A percentile compares a stretch with the other conserved stretches of the same genome.
Evolutionary conservation across 2,113 vertebrate species (phyloP).

Genomic region (Embiotoca jacksoni): DNA sequence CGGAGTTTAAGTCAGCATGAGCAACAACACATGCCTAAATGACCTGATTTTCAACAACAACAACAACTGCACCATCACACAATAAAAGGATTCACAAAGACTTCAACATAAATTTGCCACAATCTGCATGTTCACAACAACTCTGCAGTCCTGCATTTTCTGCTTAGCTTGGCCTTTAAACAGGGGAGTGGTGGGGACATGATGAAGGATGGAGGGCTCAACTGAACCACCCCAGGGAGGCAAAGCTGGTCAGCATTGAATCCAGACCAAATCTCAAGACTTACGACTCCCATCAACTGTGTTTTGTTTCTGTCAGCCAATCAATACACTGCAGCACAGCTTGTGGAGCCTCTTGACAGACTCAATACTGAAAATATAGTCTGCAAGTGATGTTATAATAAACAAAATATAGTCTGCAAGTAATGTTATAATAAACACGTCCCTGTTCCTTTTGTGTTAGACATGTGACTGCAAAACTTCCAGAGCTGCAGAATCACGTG

Average conservation of each 20-base stretch:
- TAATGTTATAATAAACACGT: not conserved
- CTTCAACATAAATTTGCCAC: constrained; percentile 19
- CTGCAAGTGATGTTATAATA: not conserved
- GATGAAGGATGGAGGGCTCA: constrained; percentile 48
- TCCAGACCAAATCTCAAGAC: constrained; percentile 43
- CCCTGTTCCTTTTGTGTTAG: too few species aligned
- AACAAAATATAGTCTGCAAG: not conserved
- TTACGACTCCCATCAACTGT: constrained; percentile 18
- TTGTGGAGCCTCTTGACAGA: not conserved
- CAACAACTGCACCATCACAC: constrained; percentile 16
- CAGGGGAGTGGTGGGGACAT: constrained; percentile 29
- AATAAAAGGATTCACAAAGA: constrained; percentile 24
- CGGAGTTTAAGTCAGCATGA: constrained; percentile 27
- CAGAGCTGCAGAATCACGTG: not conserved
- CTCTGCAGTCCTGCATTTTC: constrained; percentile 56
- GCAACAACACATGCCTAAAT: constrained; percentile 44
- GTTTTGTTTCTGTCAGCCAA: constrained; percentile 50
- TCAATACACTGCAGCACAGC: constrained; percentile 29
- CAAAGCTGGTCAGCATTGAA: constrained; percentile 51
- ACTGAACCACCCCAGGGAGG: constrained; percentile 46
- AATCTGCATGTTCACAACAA: constrained; percentile 12
- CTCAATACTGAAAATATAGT: constrained; percentile 6
- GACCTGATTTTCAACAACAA: constrained; percentile 38
- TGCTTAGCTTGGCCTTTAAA: constrained; percentile 59
- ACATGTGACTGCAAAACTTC: not conserved